A percentile compares a stretch with the other conserved stretches of the same genome.
phyloP scores from a whole-genome alignment of 2,797 vertebrate species.

The Alcedo quadribrachys region DNA sequence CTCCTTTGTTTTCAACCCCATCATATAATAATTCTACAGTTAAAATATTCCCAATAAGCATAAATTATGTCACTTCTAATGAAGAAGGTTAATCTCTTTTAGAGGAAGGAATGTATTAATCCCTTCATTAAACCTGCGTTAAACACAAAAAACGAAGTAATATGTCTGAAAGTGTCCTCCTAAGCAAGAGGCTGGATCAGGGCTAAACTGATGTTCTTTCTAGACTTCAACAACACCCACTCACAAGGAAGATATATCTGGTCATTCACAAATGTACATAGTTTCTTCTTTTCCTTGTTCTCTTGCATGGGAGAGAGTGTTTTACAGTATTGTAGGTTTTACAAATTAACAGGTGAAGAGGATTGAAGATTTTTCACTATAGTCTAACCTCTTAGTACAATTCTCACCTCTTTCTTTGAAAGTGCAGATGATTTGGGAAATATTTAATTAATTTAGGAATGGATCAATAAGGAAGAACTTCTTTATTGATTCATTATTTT shows the following conservation, averaged over 20 bases:
- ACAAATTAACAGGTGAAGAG: background rate
- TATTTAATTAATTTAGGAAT: background rate
- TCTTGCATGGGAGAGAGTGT: background rate
- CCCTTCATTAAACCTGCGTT: background rate
- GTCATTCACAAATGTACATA: background rate
- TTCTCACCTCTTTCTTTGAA: background rate
- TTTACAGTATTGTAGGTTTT: background rate
- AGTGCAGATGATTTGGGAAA: background rate
- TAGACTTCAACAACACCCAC: background rate
- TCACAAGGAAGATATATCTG: rapidly evolving
- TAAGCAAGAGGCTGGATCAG: background rate
- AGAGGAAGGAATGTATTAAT: background rate
- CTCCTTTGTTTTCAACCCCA: background rate
- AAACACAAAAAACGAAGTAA: background rate
- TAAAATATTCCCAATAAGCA: background rate
- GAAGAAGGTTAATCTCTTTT: background rate
- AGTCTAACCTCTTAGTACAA: background rate
- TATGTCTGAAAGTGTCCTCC: background rate
- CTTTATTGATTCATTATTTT: background rate
- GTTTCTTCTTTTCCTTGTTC: background rate
- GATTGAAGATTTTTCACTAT: background rate
- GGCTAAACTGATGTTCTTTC: background rate
- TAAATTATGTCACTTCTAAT: background rate
- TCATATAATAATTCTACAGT: background rate
- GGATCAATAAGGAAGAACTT: background rate